Evolutionary conservation across 1,140 invertebrate genomes (phyloP).

Genomic region (Drosophila asahinai): DNA sequence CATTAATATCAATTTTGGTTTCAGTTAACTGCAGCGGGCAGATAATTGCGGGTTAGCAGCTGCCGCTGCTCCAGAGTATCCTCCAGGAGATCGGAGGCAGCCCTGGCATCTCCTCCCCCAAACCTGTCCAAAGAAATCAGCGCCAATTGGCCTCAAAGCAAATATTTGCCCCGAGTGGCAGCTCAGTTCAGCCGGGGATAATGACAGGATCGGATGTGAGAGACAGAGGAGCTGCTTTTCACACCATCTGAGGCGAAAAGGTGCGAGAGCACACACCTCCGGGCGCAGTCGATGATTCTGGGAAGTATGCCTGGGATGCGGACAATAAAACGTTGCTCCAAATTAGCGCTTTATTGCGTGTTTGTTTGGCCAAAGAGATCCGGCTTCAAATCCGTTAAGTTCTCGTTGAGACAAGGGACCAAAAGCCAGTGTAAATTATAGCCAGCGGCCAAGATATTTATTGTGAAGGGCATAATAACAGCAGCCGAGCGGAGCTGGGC

Average conservation of each 20-base stretch:
- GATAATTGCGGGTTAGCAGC: slow-evolving; percentile 72
- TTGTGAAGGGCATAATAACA: slow-evolving; percentile 40
- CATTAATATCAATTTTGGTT: slow-evolving; percentile 76
- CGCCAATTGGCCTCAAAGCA: slow-evolving; percentile 81
- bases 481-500: slow-evolving; percentile 9
- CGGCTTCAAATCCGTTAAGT: slow-evolving; percentile 57
- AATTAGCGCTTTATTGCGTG: slow-evolving; percentile 82
- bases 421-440: slow-evolving; percentile 29
- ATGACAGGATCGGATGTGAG: slow-evolving; percentile 62
- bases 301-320: slow-evolving; percentile 48
- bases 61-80: slow-evolving; percentile 28
- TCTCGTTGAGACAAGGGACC: slow-evolving; percentile 56
- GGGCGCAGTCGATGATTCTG: slow-evolving; percentile 52
- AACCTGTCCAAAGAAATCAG: slow-evolving; percentile 77
- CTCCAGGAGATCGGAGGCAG: slow-evolving; percentile 1
- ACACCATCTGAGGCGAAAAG: slow-evolving; percentile 61
- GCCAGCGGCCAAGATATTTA: slow-evolving; percentile 29
- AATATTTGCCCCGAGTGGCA: slow-evolving; percentile 80
- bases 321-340: slow-evolving; percentile 74
- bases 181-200: slow-evolving; percentile 53
- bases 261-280: slow-evolving; percentile 75
- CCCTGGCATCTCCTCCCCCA: slow-evolving; percentile 5
- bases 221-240: slow-evolving; percentile 51
- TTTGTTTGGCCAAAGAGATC: slow-evolving; percentile 62
- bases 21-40: slow-evolving; percentile 47